phyloP scores from a whole-genome alignment of 1,140 invertebrate genomes.

The Pteromalus puparum region DNA sequence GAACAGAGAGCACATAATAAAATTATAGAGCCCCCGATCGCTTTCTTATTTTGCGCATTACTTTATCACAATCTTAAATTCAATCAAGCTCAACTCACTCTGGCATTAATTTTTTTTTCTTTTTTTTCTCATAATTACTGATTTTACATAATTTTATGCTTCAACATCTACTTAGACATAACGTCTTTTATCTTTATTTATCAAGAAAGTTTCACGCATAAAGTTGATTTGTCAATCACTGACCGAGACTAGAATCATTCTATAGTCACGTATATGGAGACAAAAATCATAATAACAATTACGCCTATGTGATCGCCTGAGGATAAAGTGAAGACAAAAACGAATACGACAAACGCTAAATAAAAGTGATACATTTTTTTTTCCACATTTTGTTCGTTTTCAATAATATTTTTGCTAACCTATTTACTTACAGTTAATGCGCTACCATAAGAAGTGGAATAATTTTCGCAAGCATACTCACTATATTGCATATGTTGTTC shows the following conservation, averaged over 20 bases:
- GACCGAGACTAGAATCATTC: constrained; percentile 50
- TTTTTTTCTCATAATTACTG: constrained; percentile 11
- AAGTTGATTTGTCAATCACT: constrained; percentile 41
- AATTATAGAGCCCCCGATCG: neutral
- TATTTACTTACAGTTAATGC: constrained; percentile 25
- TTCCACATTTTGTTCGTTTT: neutral
- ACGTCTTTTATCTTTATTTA: constrained; percentile 23
- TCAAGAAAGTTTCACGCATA: constrained; percentile 41
- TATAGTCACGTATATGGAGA: constrained; percentile 20
- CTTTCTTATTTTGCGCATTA: constrained; percentile 21
- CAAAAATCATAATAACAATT: constrained; percentile 28
- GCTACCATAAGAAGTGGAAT: constrained; percentile 29
- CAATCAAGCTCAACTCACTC: constrained; percentile 44
- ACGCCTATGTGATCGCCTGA: constrained; percentile 21
- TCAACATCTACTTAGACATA: constrained; percentile 21
- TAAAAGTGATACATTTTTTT: neutral
- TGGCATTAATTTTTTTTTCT: constrained; percentile 7
- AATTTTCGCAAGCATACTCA: neutral
- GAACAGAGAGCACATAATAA: constrained; percentile 22
- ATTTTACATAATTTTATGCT: neutral
- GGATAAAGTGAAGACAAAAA: constrained; percentile 17
- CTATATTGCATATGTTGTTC: constrained; percentile 15
- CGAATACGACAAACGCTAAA: neutral
- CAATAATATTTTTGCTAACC: constrained; percentile 10
- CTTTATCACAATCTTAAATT: constrained; percentile 49